A percentile compares a stretch with the other conserved stretches of the same genome.
These are phyloP conservation scores for Pristionchus fissidentatus DNA, from an alignment of 2,888 invertebrate species.

Conservation along the genomic window DNA sequence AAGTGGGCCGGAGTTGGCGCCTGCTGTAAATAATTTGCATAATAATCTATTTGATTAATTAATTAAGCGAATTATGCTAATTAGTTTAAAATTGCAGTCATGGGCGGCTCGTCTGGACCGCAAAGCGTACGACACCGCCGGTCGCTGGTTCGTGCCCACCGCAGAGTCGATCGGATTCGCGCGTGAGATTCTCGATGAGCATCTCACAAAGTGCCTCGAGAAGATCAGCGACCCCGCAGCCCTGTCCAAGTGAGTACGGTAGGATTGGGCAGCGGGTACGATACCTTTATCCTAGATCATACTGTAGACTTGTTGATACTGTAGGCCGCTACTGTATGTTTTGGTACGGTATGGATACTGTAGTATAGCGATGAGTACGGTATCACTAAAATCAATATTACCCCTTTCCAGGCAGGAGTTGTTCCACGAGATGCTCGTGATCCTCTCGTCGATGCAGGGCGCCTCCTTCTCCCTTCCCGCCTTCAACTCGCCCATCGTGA, in stretches of 20 bases:
- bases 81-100: neutral
- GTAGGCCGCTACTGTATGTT: no score
- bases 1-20: no score
- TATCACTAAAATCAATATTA: neutral
- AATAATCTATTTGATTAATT: neutral
- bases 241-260: conserved; percentile 41
- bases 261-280: neutral
- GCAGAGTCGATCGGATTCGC: conserved; percentile 45
- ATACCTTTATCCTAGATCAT: no score
- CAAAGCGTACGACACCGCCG: neutral
- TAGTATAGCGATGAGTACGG: neutral
- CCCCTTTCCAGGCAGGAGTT: conserved; percentile 12
- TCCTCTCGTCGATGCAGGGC: conserved; percentile 16
- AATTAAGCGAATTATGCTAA: neutral
- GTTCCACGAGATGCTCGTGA: conserved; percentile 23
- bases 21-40: neutral
- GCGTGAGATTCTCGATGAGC: conserved; percentile 38
- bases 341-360: no score
- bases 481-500: conserved; percentile 45
- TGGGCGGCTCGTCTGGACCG: conserved; percentile 46
- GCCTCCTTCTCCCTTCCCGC: conserved; percentile 44
- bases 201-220: conserved; percentile 24
- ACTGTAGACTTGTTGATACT: no score
- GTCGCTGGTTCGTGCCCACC: conserved; percentile 43
- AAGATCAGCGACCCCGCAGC: neutral